Evolutionary conservation across 1,140 invertebrate genomes (phyloP).

Genomic region (Drosophila insularis): DNA sequence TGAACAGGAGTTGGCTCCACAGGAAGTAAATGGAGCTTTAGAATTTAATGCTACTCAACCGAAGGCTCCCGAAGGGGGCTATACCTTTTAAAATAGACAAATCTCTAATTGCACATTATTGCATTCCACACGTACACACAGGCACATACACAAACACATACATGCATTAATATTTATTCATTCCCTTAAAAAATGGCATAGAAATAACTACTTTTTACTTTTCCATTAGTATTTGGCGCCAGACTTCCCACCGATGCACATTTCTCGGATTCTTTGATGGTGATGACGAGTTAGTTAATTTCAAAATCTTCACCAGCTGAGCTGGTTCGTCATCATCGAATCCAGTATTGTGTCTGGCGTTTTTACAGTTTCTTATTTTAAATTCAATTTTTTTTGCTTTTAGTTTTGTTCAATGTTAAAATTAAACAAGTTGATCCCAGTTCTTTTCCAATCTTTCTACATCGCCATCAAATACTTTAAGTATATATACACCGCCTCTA

Average conservation of each 20-base stretch:
- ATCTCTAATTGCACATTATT: not conserved
- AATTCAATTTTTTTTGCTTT: conserved; percentile 33
- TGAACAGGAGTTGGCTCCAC: conserved; percentile 80
- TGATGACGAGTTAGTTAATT: too few relatives aligned
- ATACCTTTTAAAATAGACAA: conserved; percentile 60
- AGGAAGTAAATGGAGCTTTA: conserved; percentile 74
- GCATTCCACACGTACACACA: not conserved
- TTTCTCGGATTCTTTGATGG: too few relatives aligned
- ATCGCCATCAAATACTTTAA: conserved; percentile 5
- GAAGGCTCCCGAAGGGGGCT: conserved; percentile 75
- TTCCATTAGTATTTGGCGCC: too few relatives aligned
- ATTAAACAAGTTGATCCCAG: conserved; percentile 25
- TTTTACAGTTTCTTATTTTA: conserved; percentile 5
- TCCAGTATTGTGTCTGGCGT: conserved; percentile 24
- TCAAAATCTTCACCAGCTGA: too few relatives aligned
- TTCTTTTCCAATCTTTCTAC: not conserved
- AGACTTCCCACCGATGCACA: not conserved
- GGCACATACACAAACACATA: conserved; percentile 3
- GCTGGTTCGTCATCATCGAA: not conserved
- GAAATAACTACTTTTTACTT: too few relatives aligned
- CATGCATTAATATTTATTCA: conserved; percentile 10
- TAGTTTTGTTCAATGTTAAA: conserved; percentile 53
- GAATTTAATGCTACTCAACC: conserved; percentile 75
- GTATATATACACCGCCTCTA: conserved; percentile 1
- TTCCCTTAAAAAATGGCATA: too few relatives aligned